Evolutionary conservation across 1,140 invertebrate species (phyloP).

Genomic region (Halictus rubicundus): DNA sequence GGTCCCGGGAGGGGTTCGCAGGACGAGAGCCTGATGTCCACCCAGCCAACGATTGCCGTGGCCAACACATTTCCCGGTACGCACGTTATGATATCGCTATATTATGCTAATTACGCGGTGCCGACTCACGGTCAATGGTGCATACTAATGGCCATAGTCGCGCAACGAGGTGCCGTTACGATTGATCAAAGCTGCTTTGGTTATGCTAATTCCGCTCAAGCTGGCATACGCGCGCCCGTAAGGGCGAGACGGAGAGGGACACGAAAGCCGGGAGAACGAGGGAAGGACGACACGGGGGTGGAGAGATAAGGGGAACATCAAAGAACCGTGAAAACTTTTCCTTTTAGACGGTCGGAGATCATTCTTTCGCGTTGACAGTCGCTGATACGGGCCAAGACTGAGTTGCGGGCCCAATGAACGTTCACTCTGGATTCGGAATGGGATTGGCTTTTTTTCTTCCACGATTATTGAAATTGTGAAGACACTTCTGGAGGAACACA

Average conservation of each 20-base stretch:
- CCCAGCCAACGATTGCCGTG: constrained; percentile 45
- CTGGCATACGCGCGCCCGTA: constrained; percentile 36
- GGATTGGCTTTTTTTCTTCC: too few species aligned
- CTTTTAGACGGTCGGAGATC: background rate
- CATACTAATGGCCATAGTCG: constrained; percentile 70
- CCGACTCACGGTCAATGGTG: constrained; percentile 70
- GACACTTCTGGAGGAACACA: too few species aligned
- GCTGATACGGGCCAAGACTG: too few species aligned
- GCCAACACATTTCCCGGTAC: constrained; percentile 64
- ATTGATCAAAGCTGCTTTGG: constrained; percentile 76
- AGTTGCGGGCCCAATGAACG: too few species aligned
- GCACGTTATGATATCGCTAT: constrained; percentile 71
- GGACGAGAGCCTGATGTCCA: constrained; percentile 17
- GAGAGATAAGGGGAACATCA: constrained; percentile 29
- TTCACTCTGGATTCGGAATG: too few species aligned
- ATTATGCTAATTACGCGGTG: constrained; percentile 74
- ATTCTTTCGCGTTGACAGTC: background rate
- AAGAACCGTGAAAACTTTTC: constrained; percentile 8
- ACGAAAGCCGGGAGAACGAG: background rate
- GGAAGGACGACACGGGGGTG: background rate
- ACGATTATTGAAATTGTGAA: too few species aligned
- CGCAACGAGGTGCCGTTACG: constrained; percentile 67
- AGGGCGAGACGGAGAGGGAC: background rate
- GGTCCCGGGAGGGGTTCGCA: constrained; percentile 51
- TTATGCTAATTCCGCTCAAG: constrained; percentile 72